phyloP scores from a whole-genome alignment of 2,113 vertebrate genomes.

The Archocentrus centrarchus region DNA sequence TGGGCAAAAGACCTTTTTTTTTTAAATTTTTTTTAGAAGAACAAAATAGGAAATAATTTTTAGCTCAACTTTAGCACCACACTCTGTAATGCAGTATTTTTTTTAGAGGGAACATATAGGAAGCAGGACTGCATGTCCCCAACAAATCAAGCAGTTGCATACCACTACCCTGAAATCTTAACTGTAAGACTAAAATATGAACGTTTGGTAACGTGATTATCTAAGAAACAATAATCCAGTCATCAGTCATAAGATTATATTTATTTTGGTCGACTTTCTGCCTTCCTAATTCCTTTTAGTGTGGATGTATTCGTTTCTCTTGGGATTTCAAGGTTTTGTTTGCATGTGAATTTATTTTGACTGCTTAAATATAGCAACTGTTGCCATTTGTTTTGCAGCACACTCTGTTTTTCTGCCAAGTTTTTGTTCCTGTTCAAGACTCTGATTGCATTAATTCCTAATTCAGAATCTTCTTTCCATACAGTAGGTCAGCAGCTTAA shows the following conservation, averaged over 20 bases:
- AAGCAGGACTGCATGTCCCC: background rate
- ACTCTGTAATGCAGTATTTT: background rate
- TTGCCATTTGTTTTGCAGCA: background rate
- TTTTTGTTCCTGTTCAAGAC: background rate
- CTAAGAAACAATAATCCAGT: background rate
- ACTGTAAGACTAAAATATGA: slow-evolving; percentile 6
- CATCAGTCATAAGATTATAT: slow-evolving; percentile 5
- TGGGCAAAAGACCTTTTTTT: background rate
- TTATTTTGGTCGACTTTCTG: background rate
- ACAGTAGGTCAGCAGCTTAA: background rate
- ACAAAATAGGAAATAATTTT: background rate
- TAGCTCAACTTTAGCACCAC: background rate
- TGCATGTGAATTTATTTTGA: slow-evolving; percentile 25
- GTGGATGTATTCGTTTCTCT: slow-evolving; percentile 2
- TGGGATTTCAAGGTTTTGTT: background rate
- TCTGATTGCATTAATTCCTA: background rate
- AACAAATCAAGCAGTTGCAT: background rate
- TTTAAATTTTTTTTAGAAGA: background rate
- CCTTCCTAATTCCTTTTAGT: background rate
- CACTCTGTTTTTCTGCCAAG: background rate
- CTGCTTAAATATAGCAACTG: background rate
- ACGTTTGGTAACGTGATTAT: background rate
- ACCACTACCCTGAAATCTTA: background rate
- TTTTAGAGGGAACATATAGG: background rate
- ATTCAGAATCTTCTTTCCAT: background rate